Percentiles rank a stretch among this genome's conserved stretches.
phyloP scores from a whole-genome alignment of 1,140 invertebrate genomes.

The Tribolium castaneum region DNA sequence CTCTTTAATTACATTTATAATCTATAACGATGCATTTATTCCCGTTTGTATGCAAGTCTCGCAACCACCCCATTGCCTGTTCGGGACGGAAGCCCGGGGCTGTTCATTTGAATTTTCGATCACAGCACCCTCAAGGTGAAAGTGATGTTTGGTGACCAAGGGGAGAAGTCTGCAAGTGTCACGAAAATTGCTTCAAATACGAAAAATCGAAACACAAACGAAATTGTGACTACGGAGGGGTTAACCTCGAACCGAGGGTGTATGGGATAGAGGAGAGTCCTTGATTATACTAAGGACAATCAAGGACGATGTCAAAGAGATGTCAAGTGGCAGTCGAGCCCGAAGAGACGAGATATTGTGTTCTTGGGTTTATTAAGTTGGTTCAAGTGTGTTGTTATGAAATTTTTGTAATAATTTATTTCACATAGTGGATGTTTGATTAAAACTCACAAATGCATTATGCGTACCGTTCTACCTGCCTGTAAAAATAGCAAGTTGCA shows the following conservation, averaged over 20 bases:
- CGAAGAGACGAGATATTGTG: slow-evolving; percentile 25
- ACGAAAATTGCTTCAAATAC: not conserved
- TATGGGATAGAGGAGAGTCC: slow-evolving; percentile 26
- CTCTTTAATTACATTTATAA: slow-evolving; percentile 43
- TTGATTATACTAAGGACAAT: slow-evolving; percentile 43
- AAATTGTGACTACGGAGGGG: not conserved
- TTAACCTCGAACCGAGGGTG: not conserved
- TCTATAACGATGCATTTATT: slow-evolving; percentile 16
- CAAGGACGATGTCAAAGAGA: slow-evolving; percentile 41
- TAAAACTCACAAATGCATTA: slow-evolving; percentile 6
- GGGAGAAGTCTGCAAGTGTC: not conserved
- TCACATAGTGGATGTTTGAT: not conserved
- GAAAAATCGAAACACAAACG: not conserved
- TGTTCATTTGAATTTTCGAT: slow-evolving; percentile 47
- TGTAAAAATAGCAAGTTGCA: slow-evolving; percentile 22
- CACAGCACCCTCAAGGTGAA: slow-evolving; percentile 17
- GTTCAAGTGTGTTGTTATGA: not conserved
- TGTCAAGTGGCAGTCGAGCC: slow-evolving; percentile 39
- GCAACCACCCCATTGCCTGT: not conserved
- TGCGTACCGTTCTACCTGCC: not conserved
- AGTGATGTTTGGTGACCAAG: not conserved
- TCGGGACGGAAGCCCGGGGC: not conserved
- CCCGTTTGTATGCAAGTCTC: slow-evolving; percentile 28
- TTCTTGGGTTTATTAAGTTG: slow-evolving; percentile 16
- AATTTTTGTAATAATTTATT: not conserved